Evolutionary conservation across 2,888 invertebrate species (phyloP), one percentile per base, ranked within the genome.

Genomic region (Heliconius hortense): DNA sequence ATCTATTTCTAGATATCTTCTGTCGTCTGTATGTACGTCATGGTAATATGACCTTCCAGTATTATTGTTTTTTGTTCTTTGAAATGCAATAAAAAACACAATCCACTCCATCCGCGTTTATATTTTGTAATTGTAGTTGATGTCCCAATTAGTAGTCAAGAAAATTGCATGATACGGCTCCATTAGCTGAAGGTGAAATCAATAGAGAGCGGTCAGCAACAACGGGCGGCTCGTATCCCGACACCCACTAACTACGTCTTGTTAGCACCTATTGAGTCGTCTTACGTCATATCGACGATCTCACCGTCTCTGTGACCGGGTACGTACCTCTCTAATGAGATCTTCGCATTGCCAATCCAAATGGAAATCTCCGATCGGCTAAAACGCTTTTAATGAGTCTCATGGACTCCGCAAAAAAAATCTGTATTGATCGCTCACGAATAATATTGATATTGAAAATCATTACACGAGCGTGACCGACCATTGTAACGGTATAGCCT

Each of bases 171-270:
- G 83, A 84, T 86, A 85, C 82, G 79, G 80, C 82, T 82, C 84
- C 82, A 89, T 89, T 88, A 85, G 78, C 78, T 82, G 85, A 86
- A 89, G 87, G 89, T 89, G 86, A 88, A 88, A 90, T 88, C 85
- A 83, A 84, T 87, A 85, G 82, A 88, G 78, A 82, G 82, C 82
- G 81, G 83, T 81, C 82, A 80, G 82, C 83, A 84, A 84, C 84
- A 80, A 80, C 82, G 81, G 78, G 79, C 70, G 72, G 60, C 71
- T 68, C 72, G 69, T 72, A 77, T 74, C 70, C 76, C 67, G 72
- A 48, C 74, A 63, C 71, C 81, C 83, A 83, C 85, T 87, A 87
- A 87, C 87, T 83, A 85, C 87, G 77, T 84, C 90, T 91, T 87
- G 89, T 91, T 90, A 89, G 85, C 90, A 88, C 87, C 87, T 89